Base-by-base conservation (phyloP, 2,888 invertebrate species). In the Melinaea menophilus region DNA sequence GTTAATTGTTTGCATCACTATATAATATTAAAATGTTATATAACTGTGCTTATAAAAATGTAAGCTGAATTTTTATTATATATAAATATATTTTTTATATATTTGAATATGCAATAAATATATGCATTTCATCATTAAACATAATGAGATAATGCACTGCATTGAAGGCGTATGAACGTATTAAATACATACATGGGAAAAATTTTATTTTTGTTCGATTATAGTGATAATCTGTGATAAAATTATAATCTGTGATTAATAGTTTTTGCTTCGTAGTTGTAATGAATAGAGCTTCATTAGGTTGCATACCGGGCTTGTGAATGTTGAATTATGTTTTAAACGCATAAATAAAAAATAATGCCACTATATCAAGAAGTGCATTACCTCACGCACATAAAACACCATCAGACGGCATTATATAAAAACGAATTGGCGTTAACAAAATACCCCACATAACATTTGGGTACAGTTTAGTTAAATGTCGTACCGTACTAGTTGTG, bases 401-500 rank as follows among this genome's bases (percentile, higher is more conserved):
- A 51, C 51, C 51, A 51, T 51, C 51, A 51, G 51, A 55, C 34
- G 46, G 46, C 46, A 46, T 58, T 58, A 34, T n/a, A 2, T n/a
- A 5, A 13, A 22, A 33, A 35, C 13, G 33, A 7, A 55, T 35
- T 60, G 60, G 58, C 51, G 13, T 45, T 22, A 51, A 58, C 48
- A 56, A 22, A 55, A n/a, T 46, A 48, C 47, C 54, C 51, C 31
- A 51, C 31, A 51, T 51, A 51, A 31, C 7, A 51, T 51, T 51
- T 51, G 51, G 51, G 22, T 51, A 51, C 51, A 51, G 56, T 56
- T 56, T 56, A 60, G 46, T 31, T 64, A 5, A 48, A 33, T 67
- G 64, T 67, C 54, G 67, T 63, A 12, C 9, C 34, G 62, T 67
- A 11, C 41, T 56, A 31, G 37, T 7, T 60, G 57, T 64, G n/a